Base-by-base conservation (phyloP, 1,140 invertebrate species). In the Brachionus rubens region DNA sequence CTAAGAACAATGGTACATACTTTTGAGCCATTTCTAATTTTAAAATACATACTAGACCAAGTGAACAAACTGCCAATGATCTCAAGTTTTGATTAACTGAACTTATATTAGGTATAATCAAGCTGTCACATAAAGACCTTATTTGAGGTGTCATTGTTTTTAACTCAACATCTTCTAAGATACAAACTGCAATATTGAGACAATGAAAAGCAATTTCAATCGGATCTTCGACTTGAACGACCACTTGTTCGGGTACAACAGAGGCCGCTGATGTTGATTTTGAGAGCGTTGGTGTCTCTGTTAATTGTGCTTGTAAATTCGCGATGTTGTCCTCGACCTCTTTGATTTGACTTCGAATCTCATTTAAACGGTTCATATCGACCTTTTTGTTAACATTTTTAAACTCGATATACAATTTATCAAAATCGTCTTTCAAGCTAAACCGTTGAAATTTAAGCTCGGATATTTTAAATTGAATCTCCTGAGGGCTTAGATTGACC, bases 371-470 rank as follows among this genome's bases (percentile, higher is more conserved):
- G 12, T 72, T 72, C 68, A 72, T 72, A 33, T 72, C 68, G 9
- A 72, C 28, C 33, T 26, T 72, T 41, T 48, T 50, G 19, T 50
- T 48, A 0, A 72, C 50, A 54, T 72, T 72, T 33, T 72, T 72
- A 28, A 72, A 50, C 33, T 72, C 47, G 10, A 6, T 52, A 33
- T 72, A 72, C 21, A 85, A 84, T 21, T 85, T 81, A 56, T 89
- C 87, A 62, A 88, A 81, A 30, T 88, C 84, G 65, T 89, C 88
- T 77, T 86, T 81, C 1, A 87, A 75, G 59, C 87, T 83, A 50
- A 87, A 85, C 28, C 88, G 78, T 77, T 88, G 80, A 0, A 89
- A 86, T 77, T 85, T 85, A 7, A 89, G 79, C 78, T 84, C 83
- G 9, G 88, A 86, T 79, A 85, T 83, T 87, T 89, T 77, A 62